Percentiles rank a stretch among this genome's conserved stretches.
These are phyloP conservation scores for Cheilosia vulpina DNA, from an alignment of 2,888 invertebrate genomes.

Conservation along the genomic window DNA sequence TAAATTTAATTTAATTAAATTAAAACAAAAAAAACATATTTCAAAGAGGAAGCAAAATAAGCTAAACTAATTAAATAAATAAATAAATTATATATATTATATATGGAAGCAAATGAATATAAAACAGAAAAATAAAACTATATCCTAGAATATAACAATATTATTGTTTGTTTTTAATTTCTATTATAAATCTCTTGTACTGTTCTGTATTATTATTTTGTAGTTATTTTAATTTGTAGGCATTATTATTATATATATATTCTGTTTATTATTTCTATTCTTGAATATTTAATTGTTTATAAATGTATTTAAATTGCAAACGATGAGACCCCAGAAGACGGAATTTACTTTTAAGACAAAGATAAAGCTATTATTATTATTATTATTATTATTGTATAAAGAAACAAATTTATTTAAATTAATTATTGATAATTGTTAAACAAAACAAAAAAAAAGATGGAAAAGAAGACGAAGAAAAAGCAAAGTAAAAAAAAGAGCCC, in stretches of 20 bases:
- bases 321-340: conserved; percentile 34
- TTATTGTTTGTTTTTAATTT: conserved; percentile 64
- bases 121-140: conserved; percentile 58
- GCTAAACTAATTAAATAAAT: conserved; percentile 69
- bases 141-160: conserved; percentile 72
- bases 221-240: conserved; percentile 62
- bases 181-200: conserved; percentile 44
- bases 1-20: conserved; percentile 46
- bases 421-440: conserved; percentile 73
- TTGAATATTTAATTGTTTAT: conserved; percentile 72
- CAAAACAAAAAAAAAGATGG: conserved; percentile 20
- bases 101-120: conserved; percentile 66
- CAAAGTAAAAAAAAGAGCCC: conserved; percentile 19
- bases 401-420: conserved; percentile 70
- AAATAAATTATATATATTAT: conserved; percentile 75
- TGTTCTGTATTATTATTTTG: conserved; percentile 75
- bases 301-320: conserved; percentile 73
- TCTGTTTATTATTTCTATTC: conserved; percentile 8
- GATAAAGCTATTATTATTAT: conserved; percentile 70
- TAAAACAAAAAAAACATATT: conserved; percentile 36
- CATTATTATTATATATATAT: conserved; percentile 7
- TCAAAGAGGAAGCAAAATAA: conserved; percentile 70
- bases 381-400: conserved; percentile 69
- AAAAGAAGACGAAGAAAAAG: conserved; percentile 29
- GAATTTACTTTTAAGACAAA: conserved; percentile 72